Base-by-base conservation (phyloP, 2,113 vertebrate species). In the Nettapus auritus region DNA sequence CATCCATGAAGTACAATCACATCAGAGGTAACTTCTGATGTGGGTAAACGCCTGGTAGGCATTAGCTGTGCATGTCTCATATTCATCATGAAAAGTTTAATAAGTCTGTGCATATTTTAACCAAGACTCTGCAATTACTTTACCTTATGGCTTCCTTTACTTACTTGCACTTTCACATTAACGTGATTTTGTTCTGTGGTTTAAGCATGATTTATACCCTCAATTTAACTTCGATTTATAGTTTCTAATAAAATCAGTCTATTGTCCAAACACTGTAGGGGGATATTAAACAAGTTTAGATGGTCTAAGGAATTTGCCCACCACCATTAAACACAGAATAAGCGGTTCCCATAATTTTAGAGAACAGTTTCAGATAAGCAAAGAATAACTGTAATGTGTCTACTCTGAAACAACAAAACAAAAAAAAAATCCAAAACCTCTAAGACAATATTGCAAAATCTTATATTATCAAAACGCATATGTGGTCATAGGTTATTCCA, bases 211-310 rank as follows among this genome's bases (percentile, higher is more conserved):
- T 87, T 95, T 68, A 96, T 68, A 76, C 34, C 31, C 60, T 81
- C 88, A 90, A 90, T 91, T 96, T 95, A 90, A 81, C 93, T 96
- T 95, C 87, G 92, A 96, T 88, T 84, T 73, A 95, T 86, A 69
- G 90, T 79, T 94, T 96, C 88, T 86, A 96, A 94, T 92, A 96
- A 93, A 50, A 68, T 78, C 62, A 90, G 76, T 71, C 83, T 70
- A 82, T 64, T 96, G 79, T 92, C 90, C 92, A 90, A 96, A 93
- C 73, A 86, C 53, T 75, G 67, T 31, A 92, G 89, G 57, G 73
- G 68, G 42, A 81, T 83, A 94, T 91, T 94, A 94, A 91, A 88
- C 48, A 83, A 83, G 42, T 81, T 88, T 64, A 93, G 82, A 90
- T 22, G 9, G 53, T 68, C 68, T 88, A 28, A 64, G 73, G 82